Evolutionary conservation across 1,140 invertebrate genomes (phyloP), one percentile per base, ranked within the genome.

Genomic region (Nephila pilipes): DNA sequence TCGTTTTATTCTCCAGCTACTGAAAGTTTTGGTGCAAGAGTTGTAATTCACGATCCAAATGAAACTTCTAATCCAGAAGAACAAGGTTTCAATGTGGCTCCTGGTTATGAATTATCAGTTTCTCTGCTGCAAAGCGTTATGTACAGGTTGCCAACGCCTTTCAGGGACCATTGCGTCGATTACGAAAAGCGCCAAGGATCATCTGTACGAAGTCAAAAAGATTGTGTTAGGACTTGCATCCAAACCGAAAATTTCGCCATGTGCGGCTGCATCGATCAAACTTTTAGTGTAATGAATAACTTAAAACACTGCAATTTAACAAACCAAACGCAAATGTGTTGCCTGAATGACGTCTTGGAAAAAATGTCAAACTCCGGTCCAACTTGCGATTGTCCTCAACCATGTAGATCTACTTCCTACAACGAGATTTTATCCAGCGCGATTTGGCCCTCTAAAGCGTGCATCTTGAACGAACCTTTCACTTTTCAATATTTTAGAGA

Each of bases 41-140:
- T 96, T 12, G 83, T 95, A 6, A 94, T 96, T 25, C 96, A 96
- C 93, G 94, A 94, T 20, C 93, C 94, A 14, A 94, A 94, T 20
- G 93, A 94, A 2, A 94, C 94, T 83, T 95, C 95, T 0, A 95
- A 95, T 85, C 95, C 95, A 0, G 95, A 95, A 91, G 95, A 95
- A 55, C 94, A 95, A 38, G 96, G 96, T 1, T 94, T 96, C 54
- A 95, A 95, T 32, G 91, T 96, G 1, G 85, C 95, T 2, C 95
- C 95, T 0, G 95, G 95, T 2, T 91, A 87, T n/a, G 94, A 94
- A n/a, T 95, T 95, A 6, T 95, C 94, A 16, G 94, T 96, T 22
- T 95, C 94, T 2, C 85, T 96, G 1, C 93, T 25, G 8, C n/a
- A 60, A 22, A 83, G n/a, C 16, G 20, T 29, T 6, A 57, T 5